phyloP scores from a whole-genome alignment of 2,888 invertebrate genomes.

The Azorinus chamasolen region DNA sequence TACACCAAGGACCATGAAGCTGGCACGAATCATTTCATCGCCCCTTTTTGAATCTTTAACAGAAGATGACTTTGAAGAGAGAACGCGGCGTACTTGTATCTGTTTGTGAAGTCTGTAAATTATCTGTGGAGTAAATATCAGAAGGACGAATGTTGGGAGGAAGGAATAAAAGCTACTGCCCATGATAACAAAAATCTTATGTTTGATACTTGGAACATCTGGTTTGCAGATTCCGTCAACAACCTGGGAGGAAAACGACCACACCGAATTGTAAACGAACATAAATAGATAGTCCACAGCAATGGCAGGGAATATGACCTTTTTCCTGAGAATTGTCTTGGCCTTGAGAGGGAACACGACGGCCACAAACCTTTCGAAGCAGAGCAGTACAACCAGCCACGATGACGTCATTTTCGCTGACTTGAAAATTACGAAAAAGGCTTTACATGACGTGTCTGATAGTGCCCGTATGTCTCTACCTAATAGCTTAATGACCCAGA shows the following conservation, averaged over 20 bases:
- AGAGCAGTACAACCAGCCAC: constrained; percentile 73
- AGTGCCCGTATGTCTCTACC: constrained; percentile 69
- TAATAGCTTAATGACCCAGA: constrained; percentile 64
- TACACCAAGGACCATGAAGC: constrained; percentile 72
- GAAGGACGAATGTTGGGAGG: constrained; percentile 63
- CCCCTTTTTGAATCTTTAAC: not conserved
- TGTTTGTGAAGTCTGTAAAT: constrained; percentile 47
- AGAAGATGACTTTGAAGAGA: not conserved
- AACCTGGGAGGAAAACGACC: constrained; percentile 66
- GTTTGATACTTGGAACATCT: constrained; percentile 48
- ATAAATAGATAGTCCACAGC: constrained; percentile 58
- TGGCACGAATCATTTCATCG: constrained; percentile 53
- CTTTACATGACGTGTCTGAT: constrained; percentile 64
- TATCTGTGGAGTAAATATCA: constrained; percentile 68
- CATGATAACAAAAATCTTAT: constrained; percentile 53
- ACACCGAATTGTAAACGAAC: constrained; percentile 60
- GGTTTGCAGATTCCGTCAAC: constrained; percentile 60
- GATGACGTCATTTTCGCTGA: constrained; percentile 75
- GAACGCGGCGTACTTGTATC: constrained; percentile 17
- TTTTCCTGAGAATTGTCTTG: constrained; percentile 62
- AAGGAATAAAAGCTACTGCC: constrained; percentile 66
- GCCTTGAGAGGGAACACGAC: constrained; percentile 71
- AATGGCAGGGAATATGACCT: constrained; percentile 47
- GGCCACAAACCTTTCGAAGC: constrained; percentile 72
- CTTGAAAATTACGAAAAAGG: constrained; percentile 70